phyloP scores from a whole-genome alignment of 1,140 invertebrate species.

The Tetramorium alpestre region DNA sequence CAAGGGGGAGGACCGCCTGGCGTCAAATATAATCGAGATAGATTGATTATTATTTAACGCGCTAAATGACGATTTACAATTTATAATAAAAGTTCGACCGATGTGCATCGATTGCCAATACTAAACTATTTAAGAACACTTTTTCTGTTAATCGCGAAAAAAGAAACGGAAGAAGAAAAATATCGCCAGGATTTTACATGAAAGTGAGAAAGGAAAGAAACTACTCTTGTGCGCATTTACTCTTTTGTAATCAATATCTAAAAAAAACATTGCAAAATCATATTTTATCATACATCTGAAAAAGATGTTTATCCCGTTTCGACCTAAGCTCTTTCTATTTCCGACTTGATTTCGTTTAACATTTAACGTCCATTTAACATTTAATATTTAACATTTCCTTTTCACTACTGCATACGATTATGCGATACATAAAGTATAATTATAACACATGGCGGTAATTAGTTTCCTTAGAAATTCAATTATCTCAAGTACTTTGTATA shows the following conservation, averaged over 20 bases:
- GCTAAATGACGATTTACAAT: constrained; percentile 41
- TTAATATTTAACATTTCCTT: constrained; percentile 8
- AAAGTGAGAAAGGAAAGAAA: constrained; percentile 12
- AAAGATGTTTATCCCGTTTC: neutral
- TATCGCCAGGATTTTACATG: neutral
- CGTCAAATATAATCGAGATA: constrained; percentile 54
- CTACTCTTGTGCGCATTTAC: constrained; percentile 37
- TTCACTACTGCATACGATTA: constrained; percentile 9
- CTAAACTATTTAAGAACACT: constrained; percentile 1
- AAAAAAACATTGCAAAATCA: constrained; percentile 66
- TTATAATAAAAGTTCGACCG: constrained; percentile 37
- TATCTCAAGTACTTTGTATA: constrained; percentile 18
- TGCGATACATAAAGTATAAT: constrained; percentile 27
- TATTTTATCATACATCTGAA: neutral
- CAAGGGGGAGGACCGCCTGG: constrained; percentile 44
- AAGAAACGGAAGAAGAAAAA: neutral
- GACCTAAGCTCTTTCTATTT: neutral
- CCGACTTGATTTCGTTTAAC: neutral
- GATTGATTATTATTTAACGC: constrained; percentile 58
- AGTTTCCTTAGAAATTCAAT: constrained; percentile 49
- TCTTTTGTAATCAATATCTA: constrained; percentile 75
- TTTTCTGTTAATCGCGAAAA: neutral
- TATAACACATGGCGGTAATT: constrained; percentile 20
- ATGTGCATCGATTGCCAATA: neutral
- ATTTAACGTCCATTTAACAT: constrained; percentile 6